Evolutionary conservation across 1,140 invertebrate genomes (phyloP).

Genomic region (Aphidius ervi): DNA sequence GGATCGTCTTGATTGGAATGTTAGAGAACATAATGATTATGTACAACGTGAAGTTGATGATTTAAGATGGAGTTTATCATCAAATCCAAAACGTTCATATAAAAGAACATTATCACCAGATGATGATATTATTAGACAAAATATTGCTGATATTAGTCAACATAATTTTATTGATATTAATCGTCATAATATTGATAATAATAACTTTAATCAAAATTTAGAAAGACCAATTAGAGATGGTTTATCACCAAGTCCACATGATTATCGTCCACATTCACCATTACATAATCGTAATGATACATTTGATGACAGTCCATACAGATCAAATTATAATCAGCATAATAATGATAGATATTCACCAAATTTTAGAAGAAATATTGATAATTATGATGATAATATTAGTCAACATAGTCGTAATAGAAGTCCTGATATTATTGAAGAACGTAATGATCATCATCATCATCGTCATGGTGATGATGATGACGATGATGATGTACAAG

Average conservation of each 20-base stretch:
- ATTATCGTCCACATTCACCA: constrained; percentile 20
- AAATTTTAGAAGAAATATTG: constrained; percentile 26
- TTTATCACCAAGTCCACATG: too few species aligned
- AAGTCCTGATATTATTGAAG: constrained; percentile 35
- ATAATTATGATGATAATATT: constrained; percentile 29
- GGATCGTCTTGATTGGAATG: constrained; percentile 46
- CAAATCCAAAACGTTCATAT: constrained; percentile 37
- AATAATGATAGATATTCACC: constrained; percentile 27
- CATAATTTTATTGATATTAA: too few species aligned
- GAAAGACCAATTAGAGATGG: too few species aligned
- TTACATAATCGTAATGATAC: constrained; percentile 25
- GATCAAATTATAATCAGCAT: not conserved
- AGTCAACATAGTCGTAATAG: constrained; percentile 36
- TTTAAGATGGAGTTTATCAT: constrained; percentile 40
- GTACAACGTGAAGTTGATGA: constrained; percentile 39
- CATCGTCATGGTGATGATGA: constrained; percentile 37
- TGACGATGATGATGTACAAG: constrained; percentile 33
- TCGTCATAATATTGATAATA: too few species aligned
- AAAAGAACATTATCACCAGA: constrained; percentile 24
- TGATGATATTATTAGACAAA: constrained; percentile 7
- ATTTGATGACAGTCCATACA: constrained; percentile 22
- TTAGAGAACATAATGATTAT: constrained; percentile 39
- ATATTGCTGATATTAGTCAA: too few species aligned
- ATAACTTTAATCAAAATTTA: too few species aligned
- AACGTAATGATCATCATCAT: constrained; percentile 16